Base-by-base conservation (phyloP, 2,113 vertebrate species). In the Lepidiolamprologus cunningtoni region DNA sequence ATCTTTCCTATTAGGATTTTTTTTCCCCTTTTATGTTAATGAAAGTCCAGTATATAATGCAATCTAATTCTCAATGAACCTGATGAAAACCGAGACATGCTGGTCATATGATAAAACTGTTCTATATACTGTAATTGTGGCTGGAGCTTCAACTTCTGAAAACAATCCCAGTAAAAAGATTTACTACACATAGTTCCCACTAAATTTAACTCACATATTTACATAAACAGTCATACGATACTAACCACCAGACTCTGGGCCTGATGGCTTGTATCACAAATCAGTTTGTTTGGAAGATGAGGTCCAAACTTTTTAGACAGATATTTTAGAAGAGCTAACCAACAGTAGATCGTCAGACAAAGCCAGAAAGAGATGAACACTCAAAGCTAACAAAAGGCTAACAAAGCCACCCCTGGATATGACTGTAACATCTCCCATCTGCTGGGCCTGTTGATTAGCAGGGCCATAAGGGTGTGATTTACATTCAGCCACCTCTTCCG, bases 1-100 rank as follows among this genome's bases (percentile, higher is more conserved):
- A 68, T 37, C 7, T 21, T 68, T 68, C 33, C 1, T 21, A 37
- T 68, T 68, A 68, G 33, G 19, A 68, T 21, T 68, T 21, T 37
- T 13, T 1, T 0, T 0, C 19, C 33, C 6, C 28, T 5, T 68
- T 37, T 19, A 37, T 37, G 33, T 68, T 68, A 68, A 0, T 37
- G 1, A 68, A 13, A 21, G 2, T 21, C 0, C 19, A 37, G 19
- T 37, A 37, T n/a, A 63, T 37, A 37, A 66, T 68, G 19, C 61
- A 13, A 21, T 21, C 10, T 37, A 68, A 37, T 21, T 68, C 63
- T 68, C 63, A 37, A 68, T 21, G 1, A 0, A 0, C 33, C 63
- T 37, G 2, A 68, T 68, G 33, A 68, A 63, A 2, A 33, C 11
- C 19, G 7, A 37, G 19, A 21, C 63, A 68, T 21, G 63, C 33